These are phyloP conservation scores for Bilobella aurantiaca DNA, from an alignment of 1,140 invertebrate genomes.

Conservation along the genomic window DNA sequence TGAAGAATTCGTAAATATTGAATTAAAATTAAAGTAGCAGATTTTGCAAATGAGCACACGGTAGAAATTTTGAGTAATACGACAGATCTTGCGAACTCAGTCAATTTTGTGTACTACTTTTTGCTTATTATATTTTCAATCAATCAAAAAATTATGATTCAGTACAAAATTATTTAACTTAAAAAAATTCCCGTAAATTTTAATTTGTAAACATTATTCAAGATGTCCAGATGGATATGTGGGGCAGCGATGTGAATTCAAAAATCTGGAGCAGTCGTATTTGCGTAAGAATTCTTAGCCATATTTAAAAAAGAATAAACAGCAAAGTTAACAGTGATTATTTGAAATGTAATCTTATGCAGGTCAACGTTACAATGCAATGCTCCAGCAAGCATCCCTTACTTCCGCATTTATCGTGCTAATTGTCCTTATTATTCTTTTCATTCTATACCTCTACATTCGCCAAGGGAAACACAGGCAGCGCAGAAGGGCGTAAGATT, in stretches of 20 bases:
- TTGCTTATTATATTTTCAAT: no score
- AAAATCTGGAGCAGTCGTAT: constrained; percentile 88
- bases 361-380: neutral
- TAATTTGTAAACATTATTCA: constrained; percentile 16
- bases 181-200: no score
- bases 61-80: no score
- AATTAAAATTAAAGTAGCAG: no score
- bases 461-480: no score
- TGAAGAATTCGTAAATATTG: no score
- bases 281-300: constrained; percentile 51
- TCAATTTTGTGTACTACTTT: no score
- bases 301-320: neutral
- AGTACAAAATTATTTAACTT: no score
- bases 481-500: no score
- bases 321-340: neutral
- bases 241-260: constrained; percentile 79
- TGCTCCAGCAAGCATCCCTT: neutral
- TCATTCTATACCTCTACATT: neutral
- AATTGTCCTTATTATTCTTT: neutral
- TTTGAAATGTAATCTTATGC: neutral
- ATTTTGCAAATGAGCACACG: no score
- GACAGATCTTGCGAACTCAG: no score
- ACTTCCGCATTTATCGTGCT: constrained; percentile 1
- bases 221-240: constrained; percentile 80
- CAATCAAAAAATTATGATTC: no score